Conservation (phyloP, 92 coral and sea anemone genomes). For the Palythoa grandiflora region DNA sequence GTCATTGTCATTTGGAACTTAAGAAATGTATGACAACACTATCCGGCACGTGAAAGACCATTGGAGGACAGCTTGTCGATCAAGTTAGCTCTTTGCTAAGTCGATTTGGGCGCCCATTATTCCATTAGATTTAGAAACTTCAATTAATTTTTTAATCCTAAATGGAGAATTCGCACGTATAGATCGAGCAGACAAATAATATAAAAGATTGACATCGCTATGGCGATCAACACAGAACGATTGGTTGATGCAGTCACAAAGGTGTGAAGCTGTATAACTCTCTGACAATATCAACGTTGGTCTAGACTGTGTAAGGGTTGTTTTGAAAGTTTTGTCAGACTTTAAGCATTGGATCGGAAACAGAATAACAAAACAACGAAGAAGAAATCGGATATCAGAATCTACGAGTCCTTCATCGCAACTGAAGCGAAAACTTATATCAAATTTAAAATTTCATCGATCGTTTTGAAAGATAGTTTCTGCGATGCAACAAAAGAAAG, state of each 20-base stretch:
- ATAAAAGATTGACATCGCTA: background rate
- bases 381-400: background rate
- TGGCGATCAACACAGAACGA: background rate
- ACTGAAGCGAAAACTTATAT: background rate
- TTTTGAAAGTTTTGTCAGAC: background rate
- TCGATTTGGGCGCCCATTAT: background rate
- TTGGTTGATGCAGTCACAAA: background rate
- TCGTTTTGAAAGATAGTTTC: background rate
- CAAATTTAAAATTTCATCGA: background rate
- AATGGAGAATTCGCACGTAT: background rate
- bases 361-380: background rate
- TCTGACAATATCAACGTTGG: background rate
- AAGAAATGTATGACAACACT: background rate
- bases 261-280: background rate
- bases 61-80: background rate
- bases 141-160: background rate
- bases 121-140: background rate
- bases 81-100: background rate
- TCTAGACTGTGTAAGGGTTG: background rate
- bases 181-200: background rate
- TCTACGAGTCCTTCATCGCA: background rate
- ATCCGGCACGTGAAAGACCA: background rate
- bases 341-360: background rate
- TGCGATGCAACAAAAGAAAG: background rate
- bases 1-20: background rate